Evolutionary conservation across 2,888 invertebrate genomes (phyloP).

Genomic region (Mesorhabditis sp.): DNA sequence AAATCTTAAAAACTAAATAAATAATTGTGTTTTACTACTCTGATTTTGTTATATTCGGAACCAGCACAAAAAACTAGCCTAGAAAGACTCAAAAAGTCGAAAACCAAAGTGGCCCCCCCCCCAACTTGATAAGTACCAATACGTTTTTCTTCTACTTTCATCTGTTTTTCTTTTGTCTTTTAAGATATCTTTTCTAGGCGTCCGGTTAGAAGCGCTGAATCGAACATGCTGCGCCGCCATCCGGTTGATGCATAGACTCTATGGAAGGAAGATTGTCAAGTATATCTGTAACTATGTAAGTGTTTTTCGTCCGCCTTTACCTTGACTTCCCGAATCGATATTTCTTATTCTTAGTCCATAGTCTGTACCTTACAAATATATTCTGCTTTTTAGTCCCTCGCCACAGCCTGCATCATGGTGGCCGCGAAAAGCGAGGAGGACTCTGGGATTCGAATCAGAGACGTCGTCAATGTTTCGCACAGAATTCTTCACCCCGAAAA

Average conservation of each 20-base stretch:
- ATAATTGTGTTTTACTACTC: too few relatives aligned
- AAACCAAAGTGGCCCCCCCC: too few relatives aligned
- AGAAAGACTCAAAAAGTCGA: too few relatives aligned
- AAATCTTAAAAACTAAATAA: too few relatives aligned
- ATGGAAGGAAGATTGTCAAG: background rate
- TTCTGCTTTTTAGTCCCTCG: slow-evolving; percentile 15
- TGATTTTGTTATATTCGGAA: too few relatives aligned
- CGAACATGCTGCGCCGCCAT: background rate
- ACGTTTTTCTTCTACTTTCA: too few relatives aligned
- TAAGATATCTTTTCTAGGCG: background rate
- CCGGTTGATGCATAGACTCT: background rate
- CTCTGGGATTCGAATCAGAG: slow-evolving; percentile 12
- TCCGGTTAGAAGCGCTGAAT: background rate
- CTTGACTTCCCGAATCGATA: too few relatives aligned
- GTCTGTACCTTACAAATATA: too few relatives aligned
- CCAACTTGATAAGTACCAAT: too few relatives aligned
- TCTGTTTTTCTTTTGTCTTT: background rate
- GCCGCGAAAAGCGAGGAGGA: slow-evolving; percentile 20
- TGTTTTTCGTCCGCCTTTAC: background rate
- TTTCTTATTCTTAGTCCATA: too few relatives aligned
- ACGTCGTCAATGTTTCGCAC: slow-evolving; percentile 16
- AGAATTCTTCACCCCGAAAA: slow-evolving; percentile 16
- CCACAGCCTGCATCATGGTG: slow-evolving; percentile 12
- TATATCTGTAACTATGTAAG: slow-evolving; percentile 5
- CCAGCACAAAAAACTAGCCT: too few relatives aligned